Base-by-base conservation (phyloP, 2,888 invertebrate species). In the Cryptophagus acutangulus region DNA sequence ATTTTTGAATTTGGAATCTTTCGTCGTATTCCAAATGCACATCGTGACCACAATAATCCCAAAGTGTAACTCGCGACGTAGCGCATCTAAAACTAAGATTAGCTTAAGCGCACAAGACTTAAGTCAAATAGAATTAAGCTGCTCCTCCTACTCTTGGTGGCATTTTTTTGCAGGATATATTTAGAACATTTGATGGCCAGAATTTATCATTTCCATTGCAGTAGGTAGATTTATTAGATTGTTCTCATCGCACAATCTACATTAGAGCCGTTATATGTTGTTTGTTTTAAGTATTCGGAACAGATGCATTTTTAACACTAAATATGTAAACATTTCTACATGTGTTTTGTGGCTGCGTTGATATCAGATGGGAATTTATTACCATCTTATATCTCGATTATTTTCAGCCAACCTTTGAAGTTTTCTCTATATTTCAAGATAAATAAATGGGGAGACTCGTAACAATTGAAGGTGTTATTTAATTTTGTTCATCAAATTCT, bases 51-150 rank as follows among this genome's bases (percentile, higher is more conserved):
- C 6, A 8, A 6, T 8, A n/a, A 8, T 20, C 6, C 6, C n/a
- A 8, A n/a, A 6, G n/a, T 8, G 6, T 20, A 14, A 4, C 30
- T 33, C 45, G 47, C 43, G 43, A 38, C 51, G 51, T 34, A 44
- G 54, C 52, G 52, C 51, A 53, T 54, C 48, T 48, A 50, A 52
- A 40, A 55, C 57, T 57, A 48, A 56, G 48, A 49, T 45, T 42
- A 47, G 44, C 40, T 47, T 44, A 43, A 41, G 26, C n/a, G 10
- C 33, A 39, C 47, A 37, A 38, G 42, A 45, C 40, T 42, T 33
- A 31, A 26, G 40, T 31, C 33, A 38, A 45, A 38, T 37, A 38
- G 45, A 45, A 40, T 41, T 40, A 42, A 13, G 14, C n/a, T n/a
- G n/a, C n/a, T n/a, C 48, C 57, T 59, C 57, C 57, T 56, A 58